Base-by-base conservation (phyloP, 2,113 vertebrate genomes). In the Phyllopteryx taeniolatus region DNA sequence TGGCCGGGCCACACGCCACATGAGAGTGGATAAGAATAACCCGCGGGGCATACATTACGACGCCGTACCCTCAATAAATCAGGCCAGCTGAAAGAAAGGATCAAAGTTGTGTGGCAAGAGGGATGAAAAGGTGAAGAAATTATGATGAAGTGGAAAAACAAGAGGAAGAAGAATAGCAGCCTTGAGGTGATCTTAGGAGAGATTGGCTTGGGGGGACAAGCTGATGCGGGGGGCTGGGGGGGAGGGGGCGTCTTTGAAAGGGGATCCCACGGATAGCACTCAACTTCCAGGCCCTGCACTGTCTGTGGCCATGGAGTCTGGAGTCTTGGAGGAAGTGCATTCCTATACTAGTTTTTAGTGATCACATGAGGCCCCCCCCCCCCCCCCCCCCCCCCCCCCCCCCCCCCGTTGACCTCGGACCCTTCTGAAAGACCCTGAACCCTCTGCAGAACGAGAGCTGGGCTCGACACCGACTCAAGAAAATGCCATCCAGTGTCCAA, bases 21-120 rank as follows among this genome's bases (percentile, higher is more conserved):
- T 90, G 85, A 83, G 83, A 78, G 67, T 68, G 70, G 88, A 88
- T 86, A 90, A 90, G 89, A 93, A 92, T 93, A 93, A 87, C 85
- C 64, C 67, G 75, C 62, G 42, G 69, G 82, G 81, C 76, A 84
- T 88, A 83, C 79, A 90, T 90, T 84, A 87, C 81, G 81, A 81
- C 75, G 68, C 76, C 65, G 19, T 64, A 33, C 73, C 80, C 77
- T 22, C 61, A 74, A 88, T 92, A 85, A 91, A 92, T 92, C 89
- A 90, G 67, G 39, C 39, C 72, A 53, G 39, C 64, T 73, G 72
- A 68, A 77, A 70, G 68, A 72, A 79, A 71, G 39, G 67, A 46
- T 71, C 57, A 74, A 86, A 87, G 61, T 57, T 67, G 59, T 54
- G 60, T 77, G 22, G 11, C 33, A 17, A 56, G 13, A 53, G 35